Evolutionary conservation across 1,140 invertebrate genomes (phyloP).

Genomic region (Nasonia vitripennis): DNA sequence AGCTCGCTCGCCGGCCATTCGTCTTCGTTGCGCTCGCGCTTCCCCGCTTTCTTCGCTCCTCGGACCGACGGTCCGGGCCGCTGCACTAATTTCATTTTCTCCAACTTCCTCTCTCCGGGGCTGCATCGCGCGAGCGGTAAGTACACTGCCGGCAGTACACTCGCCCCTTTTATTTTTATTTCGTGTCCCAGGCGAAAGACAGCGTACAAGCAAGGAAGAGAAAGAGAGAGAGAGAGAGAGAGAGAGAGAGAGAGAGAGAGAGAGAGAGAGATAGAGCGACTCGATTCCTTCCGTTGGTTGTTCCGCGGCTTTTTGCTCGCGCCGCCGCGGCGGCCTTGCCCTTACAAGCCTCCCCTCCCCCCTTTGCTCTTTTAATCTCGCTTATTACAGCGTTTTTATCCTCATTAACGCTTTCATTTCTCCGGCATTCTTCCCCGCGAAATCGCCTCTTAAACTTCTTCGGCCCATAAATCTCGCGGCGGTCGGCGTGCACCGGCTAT

Average conservation of each 20-base stretch:
- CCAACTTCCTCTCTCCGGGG: background rate
- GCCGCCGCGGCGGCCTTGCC: background rate
- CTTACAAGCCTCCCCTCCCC: background rate
- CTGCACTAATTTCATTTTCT: slow-evolving; percentile 31
- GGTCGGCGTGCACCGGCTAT: background rate
- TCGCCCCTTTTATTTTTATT: no score
- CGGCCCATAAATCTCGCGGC: slow-evolving; percentile 41
- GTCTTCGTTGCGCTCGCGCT: background rate
- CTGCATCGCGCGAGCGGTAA: no score
- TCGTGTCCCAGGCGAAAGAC: no score
- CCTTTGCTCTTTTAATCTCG: slow-evolving; percentile 33
- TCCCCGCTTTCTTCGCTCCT: background rate
- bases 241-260: no score
- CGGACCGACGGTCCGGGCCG: background rate
- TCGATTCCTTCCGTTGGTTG: background rate
- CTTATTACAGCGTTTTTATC: slow-evolving; percentile 47
- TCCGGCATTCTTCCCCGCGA: slow-evolving; percentile 27
- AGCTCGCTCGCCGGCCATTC: background rate
- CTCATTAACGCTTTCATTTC: slow-evolving; percentile 47
- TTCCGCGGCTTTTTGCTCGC: background rate
- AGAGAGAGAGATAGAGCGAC: no score
- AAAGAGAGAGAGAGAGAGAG: no score
- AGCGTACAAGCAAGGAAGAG: no score
- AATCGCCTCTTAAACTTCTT: slow-evolving; percentile 45
- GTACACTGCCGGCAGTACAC: no score